Conservation (phyloP, 1,140 invertebrate genomes). For the Hypsibius dujardini region DNA sequence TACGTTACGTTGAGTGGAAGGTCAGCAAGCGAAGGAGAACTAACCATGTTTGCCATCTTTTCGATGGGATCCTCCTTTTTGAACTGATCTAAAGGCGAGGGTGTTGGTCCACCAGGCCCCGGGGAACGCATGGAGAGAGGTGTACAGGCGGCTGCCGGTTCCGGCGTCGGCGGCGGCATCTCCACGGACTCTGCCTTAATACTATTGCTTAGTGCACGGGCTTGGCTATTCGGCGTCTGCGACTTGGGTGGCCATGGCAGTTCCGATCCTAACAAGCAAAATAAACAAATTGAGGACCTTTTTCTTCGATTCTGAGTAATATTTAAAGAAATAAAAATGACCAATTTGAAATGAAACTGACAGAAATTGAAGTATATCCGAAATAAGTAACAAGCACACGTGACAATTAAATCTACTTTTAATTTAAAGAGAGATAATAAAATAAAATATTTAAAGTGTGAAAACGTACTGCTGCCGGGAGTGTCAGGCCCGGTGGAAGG, state of each 20-base stretch:
- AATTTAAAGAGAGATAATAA: too few species aligned
- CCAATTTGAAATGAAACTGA: not conserved
- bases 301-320: not conserved
- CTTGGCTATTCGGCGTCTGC: not conserved
- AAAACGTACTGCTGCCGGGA: too few species aligned
- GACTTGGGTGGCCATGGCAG: not conserved
- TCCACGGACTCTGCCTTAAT: not conserved
- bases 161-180: not conserved
- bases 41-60: not conserved
- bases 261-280: not conserved
- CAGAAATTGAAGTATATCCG: too few species aligned
- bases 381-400: too few species aligned
- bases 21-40: not conserved
- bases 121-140: not conserved
- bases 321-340: conserved; percentile 7
- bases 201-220: not conserved
- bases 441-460: too few species aligned
- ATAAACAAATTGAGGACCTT: not conserved
- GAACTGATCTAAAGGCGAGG: not conserved
- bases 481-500: too few species aligned
- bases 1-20: too few species aligned
- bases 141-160: not conserved
- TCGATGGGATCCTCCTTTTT: conserved; percentile 6
- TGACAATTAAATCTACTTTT: too few species aligned
- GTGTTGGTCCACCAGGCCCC: too few species aligned